Percentiles rank a stretch among this genome's conserved stretches.
phyloP scores from a whole-genome alignment of 2,797 vertebrate genomes.

The Macrochelys suwanniensis region DNA sequence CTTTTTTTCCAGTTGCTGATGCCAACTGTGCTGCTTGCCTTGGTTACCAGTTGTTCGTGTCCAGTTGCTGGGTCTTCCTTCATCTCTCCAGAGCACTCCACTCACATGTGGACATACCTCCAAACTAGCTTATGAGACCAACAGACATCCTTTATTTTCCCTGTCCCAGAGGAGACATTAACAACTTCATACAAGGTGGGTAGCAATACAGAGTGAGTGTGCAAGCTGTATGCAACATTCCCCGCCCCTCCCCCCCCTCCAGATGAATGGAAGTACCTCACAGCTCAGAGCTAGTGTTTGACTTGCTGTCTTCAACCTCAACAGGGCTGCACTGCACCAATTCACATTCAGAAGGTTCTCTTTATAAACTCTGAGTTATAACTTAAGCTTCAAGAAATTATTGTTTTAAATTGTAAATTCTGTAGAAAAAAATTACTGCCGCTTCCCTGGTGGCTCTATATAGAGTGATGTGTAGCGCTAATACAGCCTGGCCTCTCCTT shows the following conservation, averaged over 20 bases:
- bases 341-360: not conserved
- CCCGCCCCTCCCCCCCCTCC: fast-evolving
- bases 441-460: not conserved
- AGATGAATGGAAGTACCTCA: not conserved
- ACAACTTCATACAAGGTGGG: not conserved
- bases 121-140: not conserved
- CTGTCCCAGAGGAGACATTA: not conserved
- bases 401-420: not conserved
- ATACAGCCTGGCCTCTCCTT: not conserved
- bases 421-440: not conserved
- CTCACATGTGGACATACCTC: not conserved
- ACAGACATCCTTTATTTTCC: not conserved
- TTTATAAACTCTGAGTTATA: not conserved
- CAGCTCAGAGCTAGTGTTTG: not conserved
- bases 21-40: not conserved
- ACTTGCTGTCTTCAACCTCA: not conserved
- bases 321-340: not conserved
- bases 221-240: not conserved
- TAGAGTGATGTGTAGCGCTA: fast-evolving
- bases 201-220: not conserved
- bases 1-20: not conserved
- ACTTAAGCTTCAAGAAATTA: not conserved
- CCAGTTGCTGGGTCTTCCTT: not conserved
- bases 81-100: not conserved
- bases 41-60: not conserved